Conservation (phyloP, 2,113 vertebrate species). For the Cnemophilus loriae region DNA sequence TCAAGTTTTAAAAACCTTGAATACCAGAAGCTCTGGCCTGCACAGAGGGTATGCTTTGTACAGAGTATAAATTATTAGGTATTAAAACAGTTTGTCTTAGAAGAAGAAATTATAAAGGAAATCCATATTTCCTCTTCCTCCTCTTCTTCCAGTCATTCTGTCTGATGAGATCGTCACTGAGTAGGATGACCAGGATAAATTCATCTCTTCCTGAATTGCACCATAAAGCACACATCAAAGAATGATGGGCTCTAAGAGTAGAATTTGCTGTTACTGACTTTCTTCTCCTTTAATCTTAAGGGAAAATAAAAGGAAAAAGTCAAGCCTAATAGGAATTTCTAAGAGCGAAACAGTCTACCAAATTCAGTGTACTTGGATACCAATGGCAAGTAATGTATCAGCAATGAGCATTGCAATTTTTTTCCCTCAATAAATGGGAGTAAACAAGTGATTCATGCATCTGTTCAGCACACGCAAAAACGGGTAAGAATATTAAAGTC, state of each 20-base stretch:
- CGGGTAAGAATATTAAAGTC: not conserved
- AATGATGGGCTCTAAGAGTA: constrained; percentile 76
- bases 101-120: not conserved
- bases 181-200: not conserved
- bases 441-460: not conserved
- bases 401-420: not conserved
- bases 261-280: constrained; percentile 91
- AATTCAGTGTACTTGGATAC: not conserved
- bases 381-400: not conserved
- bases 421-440: not conserved
- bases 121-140: not conserved
- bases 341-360: not conserved
- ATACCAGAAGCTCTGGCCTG: not conserved
- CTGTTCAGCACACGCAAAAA: not conserved
- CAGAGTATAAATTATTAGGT: constrained; percentile 64
- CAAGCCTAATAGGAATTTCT: not conserved
- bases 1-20: not conserved
- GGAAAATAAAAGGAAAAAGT: not conserved
- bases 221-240: not conserved
- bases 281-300: constrained; percentile 86
- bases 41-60: not conserved
- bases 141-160: not conserved
- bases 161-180: not conserved
- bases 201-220: not conserved
- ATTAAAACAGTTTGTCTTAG: not conserved